Percentiles rank a stretch among this genome's conserved stretches.
Evolutionary conservation across 1,140 invertebrate species (phyloP).

Genomic region (Whitmania pigra): DNA sequence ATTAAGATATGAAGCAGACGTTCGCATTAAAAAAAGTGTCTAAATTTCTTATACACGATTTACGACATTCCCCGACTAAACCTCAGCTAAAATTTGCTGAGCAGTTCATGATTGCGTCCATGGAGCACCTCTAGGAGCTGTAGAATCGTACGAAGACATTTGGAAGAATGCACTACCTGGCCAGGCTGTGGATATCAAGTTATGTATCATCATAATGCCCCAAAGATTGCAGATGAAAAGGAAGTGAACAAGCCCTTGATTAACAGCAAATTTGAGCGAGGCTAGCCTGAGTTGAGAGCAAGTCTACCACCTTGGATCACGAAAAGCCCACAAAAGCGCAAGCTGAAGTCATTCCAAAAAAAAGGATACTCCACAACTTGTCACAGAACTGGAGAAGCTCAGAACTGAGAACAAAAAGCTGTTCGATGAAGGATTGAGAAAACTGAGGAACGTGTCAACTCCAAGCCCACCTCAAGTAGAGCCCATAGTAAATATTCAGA

Average conservation of each 20-base stretch:
- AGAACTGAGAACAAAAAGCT: neutral
- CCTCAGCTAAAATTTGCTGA: too few relatives aligned
- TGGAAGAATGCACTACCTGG: slow-evolving; percentile 74
- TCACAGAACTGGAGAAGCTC: neutral
- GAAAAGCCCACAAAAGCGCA: neutral
- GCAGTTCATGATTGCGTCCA: slow-evolving; percentile 98
- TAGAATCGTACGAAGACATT: slow-evolving; percentile 49
- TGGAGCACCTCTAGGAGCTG: slow-evolving; percentile 67
- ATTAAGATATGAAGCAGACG: too few relatives aligned
- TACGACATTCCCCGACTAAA: too few relatives aligned
- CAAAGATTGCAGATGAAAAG: slow-evolving; percentile 14
- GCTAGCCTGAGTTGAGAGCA: neutral
- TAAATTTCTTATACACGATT: too few relatives aligned
- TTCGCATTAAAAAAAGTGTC: too few relatives aligned
- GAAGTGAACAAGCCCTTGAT: neutral
- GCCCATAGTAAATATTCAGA: neutral
- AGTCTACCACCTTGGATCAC: neutral
- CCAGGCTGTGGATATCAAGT: slow-evolving; percentile 79
- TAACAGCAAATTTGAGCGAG: neutral
- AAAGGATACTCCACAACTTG: neutral
- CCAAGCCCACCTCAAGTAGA: neutral
- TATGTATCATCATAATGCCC: slow-evolving; percentile 83
- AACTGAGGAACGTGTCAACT: neutral
- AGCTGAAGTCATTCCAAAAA: neutral
- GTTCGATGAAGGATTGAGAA: neutral